phyloP scores from a whole-genome alignment of 2,113 vertebrate genomes.

The Grammomys dolichurus region DNA sequence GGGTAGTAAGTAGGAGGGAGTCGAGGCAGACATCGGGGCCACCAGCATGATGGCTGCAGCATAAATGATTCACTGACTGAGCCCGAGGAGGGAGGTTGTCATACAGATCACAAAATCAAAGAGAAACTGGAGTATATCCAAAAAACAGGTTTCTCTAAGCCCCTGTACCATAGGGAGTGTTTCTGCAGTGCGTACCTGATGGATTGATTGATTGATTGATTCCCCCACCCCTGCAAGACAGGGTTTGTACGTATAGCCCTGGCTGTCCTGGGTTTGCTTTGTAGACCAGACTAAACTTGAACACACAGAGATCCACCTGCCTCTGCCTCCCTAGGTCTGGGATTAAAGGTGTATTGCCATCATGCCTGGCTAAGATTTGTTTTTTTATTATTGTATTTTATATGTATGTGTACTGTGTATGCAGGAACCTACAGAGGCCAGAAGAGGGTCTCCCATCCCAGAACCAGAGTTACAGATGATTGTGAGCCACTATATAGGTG shows the following conservation, averaged over 20 bases:
- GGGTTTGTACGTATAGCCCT: neutral
- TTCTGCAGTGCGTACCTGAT: neutral
- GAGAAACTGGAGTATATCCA: conserved; percentile 7
- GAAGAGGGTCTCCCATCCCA: neutral
- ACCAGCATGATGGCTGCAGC: neutral
- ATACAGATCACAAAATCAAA: neutral
- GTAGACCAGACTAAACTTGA: neutral
- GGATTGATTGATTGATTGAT: no score
- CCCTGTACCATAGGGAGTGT: neutral
- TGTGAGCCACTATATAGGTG: neutral
- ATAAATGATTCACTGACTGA: conserved; percentile 14
- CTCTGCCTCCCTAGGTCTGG: neutral
- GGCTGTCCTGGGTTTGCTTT: neutral
- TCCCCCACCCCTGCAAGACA: neutral
- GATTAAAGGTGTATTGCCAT: neutral
- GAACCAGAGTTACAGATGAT: neutral
- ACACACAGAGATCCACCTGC: neutral
- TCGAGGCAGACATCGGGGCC: neutral
- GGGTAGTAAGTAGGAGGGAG: neutral
- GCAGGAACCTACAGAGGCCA: neutral
- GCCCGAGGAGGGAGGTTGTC: neutral
- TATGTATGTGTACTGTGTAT: neutral
- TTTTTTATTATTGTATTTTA: neutral
- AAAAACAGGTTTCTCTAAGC: neutral
- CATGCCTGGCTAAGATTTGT: neutral